Evolutionary conservation across 2,113 vertebrate genomes (phyloP).

Genomic region (Spermophilus dauricus): DNA sequence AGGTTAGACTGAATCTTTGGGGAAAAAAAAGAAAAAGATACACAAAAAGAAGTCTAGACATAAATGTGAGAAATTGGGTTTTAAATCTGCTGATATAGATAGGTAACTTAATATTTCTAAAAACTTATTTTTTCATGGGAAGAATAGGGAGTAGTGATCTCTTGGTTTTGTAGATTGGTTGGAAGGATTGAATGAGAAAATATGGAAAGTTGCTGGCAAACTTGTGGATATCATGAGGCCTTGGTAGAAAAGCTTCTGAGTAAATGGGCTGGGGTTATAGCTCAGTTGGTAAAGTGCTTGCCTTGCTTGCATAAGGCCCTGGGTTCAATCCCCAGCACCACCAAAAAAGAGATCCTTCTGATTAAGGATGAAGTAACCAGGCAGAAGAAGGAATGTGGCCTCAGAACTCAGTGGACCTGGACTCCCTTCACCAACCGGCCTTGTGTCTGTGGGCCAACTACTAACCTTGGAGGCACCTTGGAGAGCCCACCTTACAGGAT

Average conservation of each 20-base stretch:
- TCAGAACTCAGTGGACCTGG: not conserved
- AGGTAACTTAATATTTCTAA: not conserved
- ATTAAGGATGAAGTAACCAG: not conserved
- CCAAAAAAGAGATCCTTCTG: too few species aligned
- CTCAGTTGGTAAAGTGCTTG: too few species aligned
- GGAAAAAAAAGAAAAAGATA: not conserved
- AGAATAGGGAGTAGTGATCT: not conserved
- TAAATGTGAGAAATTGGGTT: not conserved
- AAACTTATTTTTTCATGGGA: not conserved
- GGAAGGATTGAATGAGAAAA: not conserved
- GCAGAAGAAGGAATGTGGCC: too few species aligned
- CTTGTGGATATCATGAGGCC: not conserved
- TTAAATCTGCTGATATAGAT: not conserved
- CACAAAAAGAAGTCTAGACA: not conserved
- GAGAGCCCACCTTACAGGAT: not conserved
- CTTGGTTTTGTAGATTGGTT: not conserved
- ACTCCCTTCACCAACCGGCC: not conserved
- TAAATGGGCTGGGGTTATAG: too few species aligned
- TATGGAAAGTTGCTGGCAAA: not conserved
- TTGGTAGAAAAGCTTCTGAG: not conserved
- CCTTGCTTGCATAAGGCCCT: too few species aligned
- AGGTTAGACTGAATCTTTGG: conserved; percentile 5
- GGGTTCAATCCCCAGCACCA: too few species aligned
- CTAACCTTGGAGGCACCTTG: rapidly evolving
- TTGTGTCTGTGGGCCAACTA: too few species aligned